Evolutionary conservation across 2,888 invertebrate species (phyloP).

Genomic region (Cheilosia variabilis): DNA sequence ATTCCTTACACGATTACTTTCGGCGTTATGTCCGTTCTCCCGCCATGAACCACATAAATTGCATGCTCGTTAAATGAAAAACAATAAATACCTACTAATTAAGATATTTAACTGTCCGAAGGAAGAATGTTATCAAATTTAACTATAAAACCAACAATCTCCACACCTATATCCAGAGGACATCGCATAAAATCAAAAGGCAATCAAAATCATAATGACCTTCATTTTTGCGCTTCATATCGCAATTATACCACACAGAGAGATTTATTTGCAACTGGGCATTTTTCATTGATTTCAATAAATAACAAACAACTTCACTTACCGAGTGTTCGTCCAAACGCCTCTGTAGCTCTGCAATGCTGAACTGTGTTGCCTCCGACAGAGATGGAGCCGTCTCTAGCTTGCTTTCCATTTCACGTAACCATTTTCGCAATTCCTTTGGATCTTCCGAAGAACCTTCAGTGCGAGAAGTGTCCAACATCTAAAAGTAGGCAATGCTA

Average conservation of each 20-base stretch:
- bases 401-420: constrained; percentile 92
- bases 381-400: constrained; percentile 89
- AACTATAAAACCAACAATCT: background rate
- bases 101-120: background rate
- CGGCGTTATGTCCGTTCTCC: background rate
- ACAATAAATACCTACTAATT: background rate
- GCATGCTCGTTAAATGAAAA: background rate
- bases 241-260: too few species aligned
- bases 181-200: background rate
- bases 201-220: too few species aligned
- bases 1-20: too few species aligned
- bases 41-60: background rate
- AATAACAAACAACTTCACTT: constrained; percentile 81
- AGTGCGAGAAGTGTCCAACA: constrained; percentile 80
- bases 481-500: constrained; percentile 77
- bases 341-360: constrained; percentile 89
- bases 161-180: background rate
- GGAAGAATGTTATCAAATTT: background rate
- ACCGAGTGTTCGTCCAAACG: constrained; percentile 94
- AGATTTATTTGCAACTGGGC: too few species aligned
- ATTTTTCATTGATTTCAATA: too few species aligned
- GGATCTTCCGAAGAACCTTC: constrained; percentile 82
- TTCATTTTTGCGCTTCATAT: too few species aligned
- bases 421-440: constrained; percentile 90
- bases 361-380: constrained; percentile 88